These are phyloP conservation scores for Peromyscus californicus DNA, from an alignment of 2,113 vertebrate species.

Conservation along the genomic window DNA sequence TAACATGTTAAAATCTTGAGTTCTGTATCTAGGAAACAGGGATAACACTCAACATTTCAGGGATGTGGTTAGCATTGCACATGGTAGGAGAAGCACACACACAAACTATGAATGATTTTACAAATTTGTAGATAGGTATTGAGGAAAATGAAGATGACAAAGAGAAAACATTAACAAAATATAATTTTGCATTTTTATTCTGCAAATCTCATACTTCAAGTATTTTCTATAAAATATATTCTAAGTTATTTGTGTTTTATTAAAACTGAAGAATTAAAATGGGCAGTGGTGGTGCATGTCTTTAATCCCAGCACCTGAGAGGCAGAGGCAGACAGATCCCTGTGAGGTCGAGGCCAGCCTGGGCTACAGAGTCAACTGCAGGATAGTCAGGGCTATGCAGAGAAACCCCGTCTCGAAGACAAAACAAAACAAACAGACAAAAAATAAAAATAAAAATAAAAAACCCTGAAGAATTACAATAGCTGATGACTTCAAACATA, in stretches of 20 bases:
- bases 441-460: not conserved
- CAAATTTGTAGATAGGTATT: not conserved
- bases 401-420: not conserved
- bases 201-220: not conserved
- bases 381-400: not conserved
- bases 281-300: not conserved
- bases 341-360: not conserved
- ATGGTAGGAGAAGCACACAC: not conserved
- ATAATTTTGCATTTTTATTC: conserved; percentile 25
- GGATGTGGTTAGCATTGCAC: not conserved
- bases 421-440: not conserved
- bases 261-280: conserved; percentile 56
- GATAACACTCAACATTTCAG: conserved; percentile 37
- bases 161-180: conserved; percentile 10
- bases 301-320: not conserved
- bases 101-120: not conserved
- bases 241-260: conserved; percentile 18
- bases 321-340: not conserved
- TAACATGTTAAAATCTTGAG: conserved; percentile 11
- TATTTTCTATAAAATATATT: conserved; percentile 16
- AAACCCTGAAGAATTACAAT: conserved; percentile 29
- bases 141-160: not conserved
- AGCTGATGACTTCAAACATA: not conserved
- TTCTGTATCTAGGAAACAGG: not conserved
- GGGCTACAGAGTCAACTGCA: not conserved